phyloP scores from a whole-genome alignment of 2,888 invertebrate species.

The Luperina nickerlii region DNA sequence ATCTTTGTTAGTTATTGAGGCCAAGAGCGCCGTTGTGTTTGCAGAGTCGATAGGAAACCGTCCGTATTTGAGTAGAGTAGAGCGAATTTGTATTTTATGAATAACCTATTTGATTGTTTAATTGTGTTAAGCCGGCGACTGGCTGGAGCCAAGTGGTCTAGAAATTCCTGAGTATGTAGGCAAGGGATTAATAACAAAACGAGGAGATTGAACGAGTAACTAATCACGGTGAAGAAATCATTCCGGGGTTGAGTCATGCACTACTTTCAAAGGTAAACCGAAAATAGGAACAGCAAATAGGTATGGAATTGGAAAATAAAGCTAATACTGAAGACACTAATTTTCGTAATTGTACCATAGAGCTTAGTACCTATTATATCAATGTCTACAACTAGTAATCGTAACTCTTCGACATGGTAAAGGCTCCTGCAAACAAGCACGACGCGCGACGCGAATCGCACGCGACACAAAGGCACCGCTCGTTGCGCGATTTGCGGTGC shows the following conservation, averaged over 20 bases:
- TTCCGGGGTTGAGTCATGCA: conserved; percentile 54
- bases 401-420: background rate
- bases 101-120: conserved; percentile 60
- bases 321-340: conserved; percentile 55
- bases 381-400: conserved; percentile 7
- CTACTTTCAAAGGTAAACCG: conserved; percentile 27
- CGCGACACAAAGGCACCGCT: too few species aligned
- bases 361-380: conserved; percentile 29
- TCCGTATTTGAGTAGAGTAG: conserved; percentile 64
- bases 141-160: conserved; percentile 41
- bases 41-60: conserved; percentile 63
- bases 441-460: too few species aligned
- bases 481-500: too few species aligned
- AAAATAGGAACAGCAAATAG: conserved; percentile 36
- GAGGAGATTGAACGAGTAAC: conserved; percentile 20
- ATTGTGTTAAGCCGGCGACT: conserved; percentile 48
- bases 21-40: conserved; percentile 52
- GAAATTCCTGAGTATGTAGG: conserved; percentile 39
- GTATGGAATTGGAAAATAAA: conserved; percentile 27
- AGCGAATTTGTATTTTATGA: conserved; percentile 54
- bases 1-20: conserved; percentile 59
- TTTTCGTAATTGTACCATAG: conserved; percentile 39
- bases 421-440: too few species aligned
- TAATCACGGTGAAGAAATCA: conserved; percentile 41
- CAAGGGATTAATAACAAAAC: conserved; percentile 46